Evolutionary conservation across 2,888 invertebrate genomes (phyloP), one percentile per base, ranked within the genome.

Genomic region (Megalurothrips usitatus): DNA sequence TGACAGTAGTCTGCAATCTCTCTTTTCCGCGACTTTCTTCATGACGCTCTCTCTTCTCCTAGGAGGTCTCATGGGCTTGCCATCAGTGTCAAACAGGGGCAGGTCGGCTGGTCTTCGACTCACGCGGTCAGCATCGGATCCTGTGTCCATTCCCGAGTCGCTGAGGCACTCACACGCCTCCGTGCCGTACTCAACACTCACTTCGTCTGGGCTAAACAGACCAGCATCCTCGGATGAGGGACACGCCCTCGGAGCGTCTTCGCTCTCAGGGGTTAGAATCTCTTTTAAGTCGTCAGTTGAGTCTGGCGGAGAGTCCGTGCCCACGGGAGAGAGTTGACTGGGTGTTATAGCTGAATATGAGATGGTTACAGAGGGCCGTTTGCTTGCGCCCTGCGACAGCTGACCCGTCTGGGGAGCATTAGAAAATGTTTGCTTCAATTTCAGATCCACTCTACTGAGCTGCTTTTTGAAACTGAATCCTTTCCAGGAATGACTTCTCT

Each of bases 391-490:
- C 68, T 26, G 68, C 23, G 68, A 10, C 23, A 26, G 26, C 26
- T 23, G 11, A 12, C 23, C 68, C 23, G 68, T 26, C 68, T 90
- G 89, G 83, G 88, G 86, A 79, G 89, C 87, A 26, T 86, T 87
- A 49, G 87, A 91, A 80, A 84, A 91, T 79, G 91, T 92, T 85
- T 92, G 92, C 86, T 93, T 93, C 82, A 93, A 88, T 87, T 92
- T 94, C 85, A 92, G 89, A 86, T 94, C 94, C 84, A 94, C 94
- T 88, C 91, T 93, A 83, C 94, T 94, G 84, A 95, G 90, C 88
- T 94, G 94, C 84, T 94, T 91, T 87, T 95, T 95, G 82, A 95
- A 89, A 87, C 92, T 94, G 89, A 94, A 94, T 82, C 91, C 91
- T 87, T 93, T 94, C 93, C 94, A 94, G 82, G 87, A 85, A 80